phyloP scores from a whole-genome alignment of 2,113 vertebrate genomes.

The Telmatochromis sp. region DNA sequence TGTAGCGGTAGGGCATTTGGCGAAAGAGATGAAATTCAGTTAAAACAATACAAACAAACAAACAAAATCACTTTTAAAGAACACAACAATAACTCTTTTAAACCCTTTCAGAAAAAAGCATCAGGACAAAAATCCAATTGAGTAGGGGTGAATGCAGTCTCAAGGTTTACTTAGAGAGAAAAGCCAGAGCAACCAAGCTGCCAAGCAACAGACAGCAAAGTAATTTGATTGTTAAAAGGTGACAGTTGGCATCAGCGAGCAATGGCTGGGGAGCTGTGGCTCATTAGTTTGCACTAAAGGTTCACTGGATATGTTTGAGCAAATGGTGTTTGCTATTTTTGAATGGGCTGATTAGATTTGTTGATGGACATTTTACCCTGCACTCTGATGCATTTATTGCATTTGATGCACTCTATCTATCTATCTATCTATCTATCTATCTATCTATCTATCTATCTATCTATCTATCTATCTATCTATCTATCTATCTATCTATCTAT shows the following conservation, averaged over 20 bases:
- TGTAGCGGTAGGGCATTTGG: background rate
- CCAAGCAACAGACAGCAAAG: background rate
- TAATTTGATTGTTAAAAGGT: slow-evolving; percentile 7
- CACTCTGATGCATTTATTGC: background rate
- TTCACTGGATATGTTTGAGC: background rate
- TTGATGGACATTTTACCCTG: background rate
- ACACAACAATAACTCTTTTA: background rate
- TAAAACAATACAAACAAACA: background rate
- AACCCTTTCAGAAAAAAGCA: background rate
- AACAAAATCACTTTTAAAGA: background rate
- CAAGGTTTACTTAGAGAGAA: background rate
- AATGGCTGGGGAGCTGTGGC: background rate
- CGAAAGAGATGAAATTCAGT: background rate
- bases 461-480: background rate
- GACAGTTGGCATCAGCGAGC: background rate
- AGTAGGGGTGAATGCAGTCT: background rate
- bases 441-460: background rate
- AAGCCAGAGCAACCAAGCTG: background rate
- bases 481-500: background rate
- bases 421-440: background rate
- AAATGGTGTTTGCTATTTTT: background rate
- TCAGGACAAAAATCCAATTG: background rate
- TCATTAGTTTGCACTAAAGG: background rate
- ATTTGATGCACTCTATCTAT: background rate
- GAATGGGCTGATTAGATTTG: background rate